Base-by-base conservation (phyloP, 2,888 invertebrate genomes). In the Esperia sulphurella region DNA sequence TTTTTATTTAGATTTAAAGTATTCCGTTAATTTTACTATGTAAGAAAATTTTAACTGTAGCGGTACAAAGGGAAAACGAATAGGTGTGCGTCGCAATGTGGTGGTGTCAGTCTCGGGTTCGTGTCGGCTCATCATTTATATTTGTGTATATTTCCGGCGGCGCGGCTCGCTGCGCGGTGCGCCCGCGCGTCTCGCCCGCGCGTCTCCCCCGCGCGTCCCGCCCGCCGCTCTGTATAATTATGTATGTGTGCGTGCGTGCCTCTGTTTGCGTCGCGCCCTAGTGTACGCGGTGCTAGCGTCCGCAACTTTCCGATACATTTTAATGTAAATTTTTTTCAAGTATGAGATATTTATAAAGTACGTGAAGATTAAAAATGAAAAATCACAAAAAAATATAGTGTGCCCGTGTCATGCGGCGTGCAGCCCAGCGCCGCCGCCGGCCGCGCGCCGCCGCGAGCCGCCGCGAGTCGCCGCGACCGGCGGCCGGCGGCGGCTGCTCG, bases 321-420 rank as follows among this genome's bases (percentile, higher is more conserved):
- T 82, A 83, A 79, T 88, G 87, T 86, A 84, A 69, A 83, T 86
- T 86, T 85, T 87, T 87, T 87, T 87, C 85, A 83, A 84, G 82
- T 88, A 87, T 84, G 80, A 86, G 78, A 87, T 87, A 88, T 86
- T 86, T 88, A 87, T 88, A 80, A 86, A 82, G 82, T 86, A 86
- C 82, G 88, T 87, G 87, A 86, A 73, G 79, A 79, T 79, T 86
- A 84, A 82, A 67, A 66, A 73, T 57, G 63, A 76, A 80, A 86
- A 71, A 71, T 64, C 71, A 69, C 68, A 79, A 79, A 83, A 83
- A 80, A 76, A 77, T 66, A 68, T 74, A 71, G 69, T 75, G 76
- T 73, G 75, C 64, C 71, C 67, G 75, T 69, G 68, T 58, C 54
- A 62, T 51, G 57, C 57, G 51, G 40, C 21, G 48, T 50, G 45